Evolutionary conservation across 2,113 vertebrate genomes (phyloP), one percentile per base, ranked within the genome.

Genomic region (Vulpes vulpes): DNA sequence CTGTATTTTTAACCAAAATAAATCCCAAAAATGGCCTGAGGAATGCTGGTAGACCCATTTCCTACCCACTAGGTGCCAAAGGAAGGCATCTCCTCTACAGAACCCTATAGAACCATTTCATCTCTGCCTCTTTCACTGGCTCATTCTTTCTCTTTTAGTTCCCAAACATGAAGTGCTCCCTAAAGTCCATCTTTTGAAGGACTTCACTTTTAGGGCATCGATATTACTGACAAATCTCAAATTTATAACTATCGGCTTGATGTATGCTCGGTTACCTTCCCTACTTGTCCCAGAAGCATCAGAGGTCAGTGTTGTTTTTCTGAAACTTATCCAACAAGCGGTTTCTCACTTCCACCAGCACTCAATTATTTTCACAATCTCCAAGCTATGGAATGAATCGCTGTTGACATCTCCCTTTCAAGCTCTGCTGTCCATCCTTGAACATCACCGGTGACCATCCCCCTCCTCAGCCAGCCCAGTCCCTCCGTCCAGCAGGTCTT

Each of bases 1-100:
- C 78, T 83, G 32, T 11, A 78, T 73, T 87, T 94, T 94, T 27
- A 95, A 67, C 32, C 17, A 76, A 96, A 96, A 76, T 57, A n/a
- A 23, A 49, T 79, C 69, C 22, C 78, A 51, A 38, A 59, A 49
- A 8, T 32, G 19, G 55, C 69, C 78, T 59, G 53, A 22, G 86
- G 80, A 76, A 55, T 6, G 27, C 80, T 6, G 27, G 23, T 55
- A 20, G 83, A 62, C 89, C 38, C 25, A 8, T 12, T 80, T 60
- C 57, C 76, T 35, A 76, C 64, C 76, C 64, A 25, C 38, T 11
- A 25, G 82, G 25, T 53, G 71, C 86, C 32, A 35, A 12, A 0
- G 16, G 51, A 64, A 79, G 51, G 76, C 23, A 11, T 32, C 84
- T 88, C 62, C 43, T 88, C 82, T 64, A 51, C n/a, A 51, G 64